Base-by-base conservation (phyloP, 2,888 invertebrate genomes). In the Standfussiana lucernea region DNA sequence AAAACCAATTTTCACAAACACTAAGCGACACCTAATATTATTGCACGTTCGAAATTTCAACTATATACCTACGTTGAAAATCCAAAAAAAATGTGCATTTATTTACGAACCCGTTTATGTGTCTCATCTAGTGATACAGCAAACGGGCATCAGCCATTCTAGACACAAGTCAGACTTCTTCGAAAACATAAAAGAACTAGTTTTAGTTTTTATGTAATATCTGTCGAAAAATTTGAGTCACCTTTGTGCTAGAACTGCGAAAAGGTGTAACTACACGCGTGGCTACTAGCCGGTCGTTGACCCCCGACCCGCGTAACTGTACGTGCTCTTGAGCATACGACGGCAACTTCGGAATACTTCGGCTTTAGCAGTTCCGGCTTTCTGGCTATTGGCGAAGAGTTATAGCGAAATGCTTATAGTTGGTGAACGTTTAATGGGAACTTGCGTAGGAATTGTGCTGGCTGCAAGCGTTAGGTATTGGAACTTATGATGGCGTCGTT, bases 251-350 rank as follows among this genome's bases (percentile, higher is more conserved):
- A 74, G 59, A 75, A 73, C 66, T 68, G 75, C 86, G 75, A 80
- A 83, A 78, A 78, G 75, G 66, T 37, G 64, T 73, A 85, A 73
- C 62, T 66, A 67, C 84, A 79, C 84, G 86, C 84, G 86, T 83
- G 76, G 64, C 75, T 74, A 45, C 79, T 76, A 84, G 80, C 66
- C 73, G 92, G 90, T 72, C 93, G 77, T 88, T 89, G 93, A 93
- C 91, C 93, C 90, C 77, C 91, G 93, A 92, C 92, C 93, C 87
- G 92, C 88, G 89, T 92, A 93, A 92, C 92, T 91, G 91, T 92
- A 89, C 86, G 88, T 85, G 86, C 77, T 87, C 80, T 87, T 83
- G 81, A 77, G 83, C 85, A 86, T 77, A 85, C 79, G 80, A 80
- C 72, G 82, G 84, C 80, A 72, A 80, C 85, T 89, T 84, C 72